Conservation (phyloP, 2,888 invertebrate species). For the Temnothorax rugatulus region DNA sequence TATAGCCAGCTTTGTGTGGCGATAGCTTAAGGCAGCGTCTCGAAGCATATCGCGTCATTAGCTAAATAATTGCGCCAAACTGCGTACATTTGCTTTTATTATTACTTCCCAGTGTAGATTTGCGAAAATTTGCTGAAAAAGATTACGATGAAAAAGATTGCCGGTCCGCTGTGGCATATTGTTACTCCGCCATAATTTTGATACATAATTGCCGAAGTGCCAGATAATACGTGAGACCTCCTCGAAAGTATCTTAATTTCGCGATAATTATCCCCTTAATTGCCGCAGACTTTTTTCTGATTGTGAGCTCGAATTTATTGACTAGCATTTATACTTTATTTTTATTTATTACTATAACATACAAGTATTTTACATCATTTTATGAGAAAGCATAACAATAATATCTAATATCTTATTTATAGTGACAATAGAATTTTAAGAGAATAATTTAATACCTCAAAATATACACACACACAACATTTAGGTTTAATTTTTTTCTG, state of each 20-base stretch:
- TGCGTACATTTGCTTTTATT: slow-evolving; percentile 65
- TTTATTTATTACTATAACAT: background rate
- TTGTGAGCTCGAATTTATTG: background rate
- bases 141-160: slow-evolving; percentile 44
- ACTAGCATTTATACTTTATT: background rate
- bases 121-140: slow-evolving; percentile 62
- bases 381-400: background rate
- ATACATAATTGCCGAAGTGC: slow-evolving; percentile 53
- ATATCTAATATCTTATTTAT: background rate
- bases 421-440: background rate
- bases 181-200: slow-evolving; percentile 39
- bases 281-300: background rate
- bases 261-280: background rate
- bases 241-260: background rate
- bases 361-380: background rate
- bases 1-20: slow-evolving; percentile 34
- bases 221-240: slow-evolving; percentile 30
- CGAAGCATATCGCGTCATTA: slow-evolving; percentile 66
- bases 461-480: background rate
- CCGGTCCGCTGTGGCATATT: slow-evolving; percentile 26
- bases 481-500: background rate
- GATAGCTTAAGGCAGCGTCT: slow-evolving; percentile 53
- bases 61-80: slow-evolving; percentile 68
- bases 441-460: background rate
- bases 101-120: slow-evolving; percentile 55